Conservation (phyloP, 1,140 invertebrate species). For the Pogonomyrmex barbatus region DNA sequence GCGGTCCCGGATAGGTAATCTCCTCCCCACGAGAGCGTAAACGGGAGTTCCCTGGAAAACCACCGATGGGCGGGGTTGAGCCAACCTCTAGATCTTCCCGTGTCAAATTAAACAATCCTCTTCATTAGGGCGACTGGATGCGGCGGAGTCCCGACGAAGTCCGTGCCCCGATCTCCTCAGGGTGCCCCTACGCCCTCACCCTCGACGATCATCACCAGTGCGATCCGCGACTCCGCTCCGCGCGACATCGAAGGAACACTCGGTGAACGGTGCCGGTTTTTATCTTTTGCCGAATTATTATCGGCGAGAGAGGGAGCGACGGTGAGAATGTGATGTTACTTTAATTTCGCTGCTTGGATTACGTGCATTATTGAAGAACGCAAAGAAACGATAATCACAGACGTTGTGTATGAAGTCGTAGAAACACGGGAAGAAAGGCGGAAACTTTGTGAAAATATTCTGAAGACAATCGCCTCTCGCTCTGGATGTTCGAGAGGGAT, state of each 20-base stretch:
- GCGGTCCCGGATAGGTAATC: slow-evolving; percentile 72
- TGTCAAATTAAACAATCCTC: slow-evolving; percentile 75
- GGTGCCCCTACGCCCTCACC: not conserved
- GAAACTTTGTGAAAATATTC: not conserved
- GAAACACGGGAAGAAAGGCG: no score
- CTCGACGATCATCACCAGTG: slow-evolving; percentile 7
- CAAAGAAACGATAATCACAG: not conserved
- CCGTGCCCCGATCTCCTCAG: slow-evolving; percentile 20
- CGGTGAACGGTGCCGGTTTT: not conserved
- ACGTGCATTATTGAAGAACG: no score
- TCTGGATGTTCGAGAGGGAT: not conserved
- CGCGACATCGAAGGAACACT: no score
- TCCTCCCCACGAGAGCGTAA: slow-evolving; percentile 69
- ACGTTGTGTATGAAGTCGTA: not conserved
- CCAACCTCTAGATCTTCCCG: slow-evolving; percentile 62
- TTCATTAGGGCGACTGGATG: slow-evolving; percentile 68
- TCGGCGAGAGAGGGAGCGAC: not conserved
- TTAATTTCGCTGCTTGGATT: not conserved
- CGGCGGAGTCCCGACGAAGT: slow-evolving; percentile 11
- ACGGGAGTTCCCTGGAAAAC: slow-evolving; percentile 67
- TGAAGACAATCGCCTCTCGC: not conserved
- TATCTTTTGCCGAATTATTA: not conserved
- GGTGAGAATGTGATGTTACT: slow-evolving; percentile 4
- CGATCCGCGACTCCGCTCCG: not conserved
- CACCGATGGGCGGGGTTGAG: slow-evolving; percentile 72